phyloP scores from a whole-genome alignment of 2,113 vertebrate species.

The Proteles cristata region DNA sequence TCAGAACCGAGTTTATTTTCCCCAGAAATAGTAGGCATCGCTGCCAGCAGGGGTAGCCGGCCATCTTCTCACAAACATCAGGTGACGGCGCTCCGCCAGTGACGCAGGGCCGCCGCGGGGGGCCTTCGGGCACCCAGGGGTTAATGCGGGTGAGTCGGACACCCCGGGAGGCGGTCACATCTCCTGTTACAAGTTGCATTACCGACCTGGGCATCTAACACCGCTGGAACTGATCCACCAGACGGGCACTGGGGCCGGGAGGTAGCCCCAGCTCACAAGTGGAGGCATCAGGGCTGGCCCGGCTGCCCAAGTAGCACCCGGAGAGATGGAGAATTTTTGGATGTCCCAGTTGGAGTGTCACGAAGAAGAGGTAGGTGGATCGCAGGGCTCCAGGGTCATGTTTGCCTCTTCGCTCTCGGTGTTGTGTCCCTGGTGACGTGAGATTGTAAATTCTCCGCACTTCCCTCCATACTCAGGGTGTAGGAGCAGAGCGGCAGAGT shows the following conservation, averaged over 20 bases:
- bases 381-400: background rate
- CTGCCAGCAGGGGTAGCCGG: background rate
- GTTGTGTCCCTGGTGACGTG: background rate
- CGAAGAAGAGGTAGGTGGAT: conserved; percentile 86
- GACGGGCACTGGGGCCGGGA: background rate
- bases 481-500: background rate
- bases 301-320: background rate
- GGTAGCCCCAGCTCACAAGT: background rate
- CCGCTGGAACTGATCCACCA: conserved; percentile 74
- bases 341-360: conserved; percentile 90
- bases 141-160: conserved; percentile 47
- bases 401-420: background rate
- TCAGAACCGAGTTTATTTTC: background rate
- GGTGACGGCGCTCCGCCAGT: conserved; percentile 23
- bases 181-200: conserved; percentile 82
- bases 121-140: background rate
- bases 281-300: background rate
- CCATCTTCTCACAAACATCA: conserved; percentile 57
- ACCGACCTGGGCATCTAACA: conserved; percentile 77
- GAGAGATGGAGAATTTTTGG: conserved; percentile 97
- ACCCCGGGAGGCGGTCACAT: background rate
- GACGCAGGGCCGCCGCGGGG: background rate
- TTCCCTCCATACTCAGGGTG: background rate
- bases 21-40: conserved; percentile 69
- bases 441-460: background rate